Conservation (phyloP, 2,888 invertebrate species). For the Patella pellucida region DNA sequence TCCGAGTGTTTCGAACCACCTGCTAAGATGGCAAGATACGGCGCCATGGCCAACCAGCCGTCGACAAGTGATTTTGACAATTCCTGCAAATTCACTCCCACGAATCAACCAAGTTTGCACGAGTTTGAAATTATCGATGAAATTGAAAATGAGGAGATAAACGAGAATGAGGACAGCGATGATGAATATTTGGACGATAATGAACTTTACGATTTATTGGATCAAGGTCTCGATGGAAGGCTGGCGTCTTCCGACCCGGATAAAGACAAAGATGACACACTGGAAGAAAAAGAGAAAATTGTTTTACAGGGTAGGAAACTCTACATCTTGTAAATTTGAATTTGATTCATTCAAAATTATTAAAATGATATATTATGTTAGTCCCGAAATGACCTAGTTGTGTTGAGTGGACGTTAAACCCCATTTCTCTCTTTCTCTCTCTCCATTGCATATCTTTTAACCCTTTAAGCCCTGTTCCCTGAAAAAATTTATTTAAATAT, state of each 20-base stretch:
- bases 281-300: conserved; percentile 50
- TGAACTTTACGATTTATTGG: conserved; percentile 57
- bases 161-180: conserved; percentile 29
- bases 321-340: too few relatives aligned
- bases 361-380: too few relatives aligned
- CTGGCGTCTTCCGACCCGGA: conserved; percentile 26
- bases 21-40: conserved; percentile 13
- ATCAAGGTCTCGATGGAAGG: conserved; percentile 53
- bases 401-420: too few relatives aligned
- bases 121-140: conserved; percentile 55
- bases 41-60: not conserved
- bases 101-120: conserved; percentile 21
- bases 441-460: too few relatives aligned
- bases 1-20: conserved; percentile 15
- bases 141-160: conserved; percentile 37
- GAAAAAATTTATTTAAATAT: too few relatives aligned
- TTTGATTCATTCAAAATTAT: too few relatives aligned
- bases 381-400: too few relatives aligned
- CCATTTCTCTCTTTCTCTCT: too few relatives aligned
- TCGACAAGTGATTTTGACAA: not conserved
- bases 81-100: not conserved
- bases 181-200: conserved; percentile 50
- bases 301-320: conserved; percentile 51
- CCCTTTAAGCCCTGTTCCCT: too few relatives aligned
- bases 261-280: conserved; percentile 37